A percentile compares a stretch with the other conserved stretches of the same genome.
Evolutionary conservation across 2,797 vertebrate genomes (phyloP).

Genomic region (Chelonia mydas): DNA sequence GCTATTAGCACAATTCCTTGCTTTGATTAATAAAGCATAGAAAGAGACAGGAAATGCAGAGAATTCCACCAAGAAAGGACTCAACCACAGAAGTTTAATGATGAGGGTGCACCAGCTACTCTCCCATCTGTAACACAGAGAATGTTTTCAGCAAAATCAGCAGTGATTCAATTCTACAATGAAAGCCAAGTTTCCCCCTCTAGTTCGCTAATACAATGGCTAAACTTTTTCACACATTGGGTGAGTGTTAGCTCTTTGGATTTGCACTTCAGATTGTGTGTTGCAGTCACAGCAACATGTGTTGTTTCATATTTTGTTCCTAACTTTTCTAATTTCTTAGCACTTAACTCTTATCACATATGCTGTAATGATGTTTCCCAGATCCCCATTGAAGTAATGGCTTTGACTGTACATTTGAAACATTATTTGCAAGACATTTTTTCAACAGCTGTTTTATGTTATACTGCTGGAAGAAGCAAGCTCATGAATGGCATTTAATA

Average conservation of each 20-base stretch:
- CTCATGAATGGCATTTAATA: neutral
- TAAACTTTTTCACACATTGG: conserved; percentile 1
- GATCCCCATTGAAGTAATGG: neutral
- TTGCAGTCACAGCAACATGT: neutral
- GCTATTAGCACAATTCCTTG: conserved; percentile 28
- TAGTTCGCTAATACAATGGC: neutral
- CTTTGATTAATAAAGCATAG: conserved; percentile 56
- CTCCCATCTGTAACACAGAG: neutral
- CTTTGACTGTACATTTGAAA: neutral
- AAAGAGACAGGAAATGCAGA: conserved; percentile 29
- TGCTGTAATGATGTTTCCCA: neutral
- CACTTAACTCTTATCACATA: neutral
- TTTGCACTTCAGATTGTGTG: conserved; percentile 43
- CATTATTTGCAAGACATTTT: neutral
- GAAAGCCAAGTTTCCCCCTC: conserved; percentile 14
- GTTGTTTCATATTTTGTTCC: neutral
- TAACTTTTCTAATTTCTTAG: neutral
- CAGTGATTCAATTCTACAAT: neutral
- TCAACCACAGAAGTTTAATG: conserved; percentile 4
- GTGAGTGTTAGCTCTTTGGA: conserved; percentile 39
- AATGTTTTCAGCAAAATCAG: conserved; percentile 49
- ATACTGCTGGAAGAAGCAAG: neutral
- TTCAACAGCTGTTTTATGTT: neutral
- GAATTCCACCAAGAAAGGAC: conserved; percentile 42
- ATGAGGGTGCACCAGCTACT: neutral